A percentile compares a stretch with the other conserved stretches of the same genome.
phyloP scores from a whole-genome alignment of 2,113 vertebrate species.

The Sarotherodon lohbergeri region DNA sequence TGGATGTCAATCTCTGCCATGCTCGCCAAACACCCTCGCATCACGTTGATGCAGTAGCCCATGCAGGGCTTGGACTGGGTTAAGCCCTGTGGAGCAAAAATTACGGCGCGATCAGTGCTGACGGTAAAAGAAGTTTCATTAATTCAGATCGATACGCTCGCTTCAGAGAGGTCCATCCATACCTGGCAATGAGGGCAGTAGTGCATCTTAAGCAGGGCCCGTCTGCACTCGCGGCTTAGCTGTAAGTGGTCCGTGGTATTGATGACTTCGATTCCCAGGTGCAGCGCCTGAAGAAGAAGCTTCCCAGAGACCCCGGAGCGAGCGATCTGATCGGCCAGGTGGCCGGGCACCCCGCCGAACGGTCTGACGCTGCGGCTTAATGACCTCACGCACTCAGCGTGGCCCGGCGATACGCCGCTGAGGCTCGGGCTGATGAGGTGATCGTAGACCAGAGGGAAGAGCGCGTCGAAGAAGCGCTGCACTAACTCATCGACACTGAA shows the following conservation, averaged over 20 bases:
- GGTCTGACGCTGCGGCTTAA: slow-evolving; percentile 64
- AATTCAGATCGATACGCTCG: background rate
- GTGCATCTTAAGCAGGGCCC: slow-evolving; percentile 81
- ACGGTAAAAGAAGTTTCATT: background rate
- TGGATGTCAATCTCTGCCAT: slow-evolving; percentile 81
- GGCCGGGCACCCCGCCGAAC: slow-evolving; percentile 69
- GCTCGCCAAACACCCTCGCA: slow-evolving; percentile 82
- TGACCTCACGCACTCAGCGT: slow-evolving; percentile 75
- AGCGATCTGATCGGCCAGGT: slow-evolving; percentile 69
- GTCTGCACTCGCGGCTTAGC: slow-evolving; percentile 80
- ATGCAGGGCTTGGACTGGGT: slow-evolving; percentile 79
- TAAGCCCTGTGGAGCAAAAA: slow-evolving; percentile 63
- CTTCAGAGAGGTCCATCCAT: background rate
- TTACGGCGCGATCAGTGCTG: background rate
- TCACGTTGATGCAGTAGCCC: slow-evolving; percentile 87
- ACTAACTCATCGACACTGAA: slow-evolving; percentile 74
- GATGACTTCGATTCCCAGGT: slow-evolving; percentile 87
- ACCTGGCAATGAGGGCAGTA: slow-evolving; percentile 85
- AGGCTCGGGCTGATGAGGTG: slow-evolving; percentile 72
- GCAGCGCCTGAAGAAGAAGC: slow-evolving; percentile 82
- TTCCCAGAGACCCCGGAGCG: slow-evolving; percentile 70
- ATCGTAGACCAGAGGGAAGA: slow-evolving; percentile 83
- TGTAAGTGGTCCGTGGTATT: slow-evolving; percentile 85
- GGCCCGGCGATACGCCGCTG: slow-evolving; percentile 65
- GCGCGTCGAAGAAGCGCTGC: slow-evolving; percentile 81